Percentiles rank a stretch among this genome's conserved stretches.
Evolutionary conservation across 2,113 vertebrate species (phyloP).

Genomic region (Lampris incognitus): DNA sequence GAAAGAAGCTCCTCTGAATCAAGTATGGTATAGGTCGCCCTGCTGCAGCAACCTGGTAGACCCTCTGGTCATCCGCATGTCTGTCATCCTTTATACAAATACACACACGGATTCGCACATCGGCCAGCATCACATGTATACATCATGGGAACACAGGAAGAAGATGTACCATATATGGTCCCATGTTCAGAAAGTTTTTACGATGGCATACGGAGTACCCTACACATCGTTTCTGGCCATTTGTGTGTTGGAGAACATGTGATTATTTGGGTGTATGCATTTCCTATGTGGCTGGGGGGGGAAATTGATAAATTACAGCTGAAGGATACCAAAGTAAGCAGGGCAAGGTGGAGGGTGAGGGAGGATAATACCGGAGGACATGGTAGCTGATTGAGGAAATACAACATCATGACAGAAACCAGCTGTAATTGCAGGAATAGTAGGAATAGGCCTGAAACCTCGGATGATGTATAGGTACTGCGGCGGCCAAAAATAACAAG

Average conservation of each 20-base stretch:
- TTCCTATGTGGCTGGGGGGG: constrained; percentile 73
- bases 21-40: constrained; percentile 49
- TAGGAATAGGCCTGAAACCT: constrained; percentile 59
- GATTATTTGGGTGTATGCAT: constrained; percentile 84
- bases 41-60: constrained; percentile 54
- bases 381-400: constrained; percentile 67
- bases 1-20: constrained; percentile 64
- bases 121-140: constrained; percentile 34
- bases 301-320: constrained; percentile 76
- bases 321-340: constrained; percentile 68
- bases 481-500: constrained; percentile 69
- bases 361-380: constrained; percentile 64
- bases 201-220: constrained; percentile 54
- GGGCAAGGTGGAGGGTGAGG: constrained; percentile 65
- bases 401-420: constrained; percentile 68
- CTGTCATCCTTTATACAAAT: constrained; percentile 49
- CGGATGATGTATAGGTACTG: constrained; percentile 52
- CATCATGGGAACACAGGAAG: constrained; percentile 49
- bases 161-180: constrained; percentile 56
- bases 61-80: constrained; percentile 23
- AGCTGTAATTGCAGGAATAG: constrained; percentile 68
- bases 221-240: constrained; percentile 70
- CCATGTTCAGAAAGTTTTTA: constrained; percentile 44
- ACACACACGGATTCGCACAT: constrained; percentile 27
- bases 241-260: constrained; percentile 73